Evolutionary conservation across 2,888 invertebrate genomes (phyloP), one percentile per base, ranked within the genome.

Genomic region (Notocelia uddmanniana): DNA sequence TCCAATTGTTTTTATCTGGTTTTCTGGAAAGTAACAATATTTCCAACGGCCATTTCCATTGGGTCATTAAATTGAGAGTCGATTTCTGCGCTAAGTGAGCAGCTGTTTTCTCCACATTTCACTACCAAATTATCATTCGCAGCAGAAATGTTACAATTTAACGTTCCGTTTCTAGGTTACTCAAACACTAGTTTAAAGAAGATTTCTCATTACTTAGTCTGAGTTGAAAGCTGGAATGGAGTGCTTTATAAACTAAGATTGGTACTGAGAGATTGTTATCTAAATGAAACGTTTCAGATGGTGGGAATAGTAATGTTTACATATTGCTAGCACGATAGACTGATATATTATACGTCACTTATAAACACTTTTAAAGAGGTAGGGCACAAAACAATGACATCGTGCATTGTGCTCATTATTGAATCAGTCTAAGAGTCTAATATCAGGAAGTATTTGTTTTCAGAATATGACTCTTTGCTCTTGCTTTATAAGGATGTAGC

Each of bases 171-270:
- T 67, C 55, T 72, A 19, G 71, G 71, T 72, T 72, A 72, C 23
- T 60, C 67, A 72, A 72, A 59, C 67, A 72, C 60, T 67, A 72
- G 71, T 73, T 63, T 62, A 73, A 73, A 72, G 71, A 68, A 73
- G 68, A 64, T 54, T 69, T 60, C 64, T 68, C 58, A 64, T 74
- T 68, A 74, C 74, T 75, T 74, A 73, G 73, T 74, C 73, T 34
- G 69, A 69, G 75, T 59, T 75, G 73, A 58, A 54, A 67, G 64
- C 74, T 62, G 73, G 48, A 73, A 73, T 75, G 70, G 75, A 76
- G 77, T 70, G 77, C 74, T 69, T 60, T 48, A 74, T 66, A 76
- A 77, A 77, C 77, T 74, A 62, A 63, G 73, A 71, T 69, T 72
- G 76, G 55, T 64, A 50, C 57, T 48, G 62, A 64, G 64, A 68